Evolutionary conservation across 2,113 vertebrate species (phyloP).

Genomic region (Columba janthina): DNA sequence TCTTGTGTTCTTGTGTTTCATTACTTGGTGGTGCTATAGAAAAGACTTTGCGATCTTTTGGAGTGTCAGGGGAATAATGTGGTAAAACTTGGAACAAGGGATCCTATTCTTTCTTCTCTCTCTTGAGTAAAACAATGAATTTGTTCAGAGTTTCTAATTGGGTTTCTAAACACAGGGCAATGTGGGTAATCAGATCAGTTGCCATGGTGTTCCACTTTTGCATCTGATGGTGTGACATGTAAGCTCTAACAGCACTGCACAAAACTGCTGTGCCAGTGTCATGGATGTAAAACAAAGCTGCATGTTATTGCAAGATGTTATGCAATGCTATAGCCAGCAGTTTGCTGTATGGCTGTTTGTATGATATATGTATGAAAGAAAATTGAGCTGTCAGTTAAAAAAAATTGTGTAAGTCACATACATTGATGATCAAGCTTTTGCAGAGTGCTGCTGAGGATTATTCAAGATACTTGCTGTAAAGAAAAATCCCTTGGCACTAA

Average conservation of each 20-base stretch:
- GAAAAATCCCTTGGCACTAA: background rate
- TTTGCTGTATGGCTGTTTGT: background rate
- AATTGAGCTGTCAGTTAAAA: background rate
- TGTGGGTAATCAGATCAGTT: constrained; percentile 37
- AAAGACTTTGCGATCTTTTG: background rate
- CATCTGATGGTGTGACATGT: background rate
- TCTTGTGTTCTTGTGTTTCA: background rate
- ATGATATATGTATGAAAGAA: background rate
- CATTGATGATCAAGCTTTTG: background rate
- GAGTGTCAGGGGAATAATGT: background rate
- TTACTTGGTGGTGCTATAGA: background rate
- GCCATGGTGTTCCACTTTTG: constrained; percentile 27
- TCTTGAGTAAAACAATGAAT: background rate
- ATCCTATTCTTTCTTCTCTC: background rate
- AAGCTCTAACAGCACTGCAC: background rate
- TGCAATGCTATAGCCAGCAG: background rate
- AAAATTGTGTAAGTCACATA: background rate
- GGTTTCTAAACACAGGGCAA: background rate
- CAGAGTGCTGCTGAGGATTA: background rate
- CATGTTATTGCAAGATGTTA: background rate
- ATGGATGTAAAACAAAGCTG: background rate
- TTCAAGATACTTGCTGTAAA: background rate
- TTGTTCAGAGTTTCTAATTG: background rate
- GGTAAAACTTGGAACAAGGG: background rate
- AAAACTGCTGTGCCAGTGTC: background rate